Base-by-base conservation (phyloP, 2,888 invertebrate genomes). In the Octodonta nipae region DNA sequence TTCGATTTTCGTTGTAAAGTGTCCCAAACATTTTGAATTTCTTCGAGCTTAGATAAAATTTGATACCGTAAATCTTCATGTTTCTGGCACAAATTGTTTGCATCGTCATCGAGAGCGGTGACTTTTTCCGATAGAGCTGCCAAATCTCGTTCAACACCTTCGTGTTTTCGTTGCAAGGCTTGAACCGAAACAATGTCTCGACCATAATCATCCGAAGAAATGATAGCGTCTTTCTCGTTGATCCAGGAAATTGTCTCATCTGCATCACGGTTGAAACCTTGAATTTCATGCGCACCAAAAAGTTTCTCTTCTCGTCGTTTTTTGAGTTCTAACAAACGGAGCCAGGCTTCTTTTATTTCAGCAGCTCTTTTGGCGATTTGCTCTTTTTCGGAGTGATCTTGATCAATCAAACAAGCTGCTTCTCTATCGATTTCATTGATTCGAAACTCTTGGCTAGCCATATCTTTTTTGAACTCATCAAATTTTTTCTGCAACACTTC, bases 221-320 rank as follows among this genome's bases (percentile, higher is more conserved):
- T 68, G 3, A 95, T 88, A 0, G 85, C 87, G 54, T 95, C 93
- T 64, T 98, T 98, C 66, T 98, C 98, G 3, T 87, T 86, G 52
- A 98, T 96, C 98, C 98, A 98, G 13, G 93, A 89, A 54, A 96
- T 88, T 6, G 96, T 95, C 65, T 99, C 98, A 57, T 98, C 95
- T 1, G 96, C 93, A 65, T 98, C 96, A 39, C 95, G 80, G 66
- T 98, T 96, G 34, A 46, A 49, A 10, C 49, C 30, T 30, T 49
- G 77, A 49, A 98, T 95, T 67, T 99, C 96, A 60, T 96, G 96
- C 1, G 98, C 98, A 1, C 98, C 98, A 61, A 92, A 96, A 20
- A 98, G 66, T 40, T 91, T 89, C 61, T 98, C 95, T 61, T 96
- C 93, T 8, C 96, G 78, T 64, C 89, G 80, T 43, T 91, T 74